Conservation (phyloP, 1,140 invertebrate species). For the Calephelis nemesis region DNA sequence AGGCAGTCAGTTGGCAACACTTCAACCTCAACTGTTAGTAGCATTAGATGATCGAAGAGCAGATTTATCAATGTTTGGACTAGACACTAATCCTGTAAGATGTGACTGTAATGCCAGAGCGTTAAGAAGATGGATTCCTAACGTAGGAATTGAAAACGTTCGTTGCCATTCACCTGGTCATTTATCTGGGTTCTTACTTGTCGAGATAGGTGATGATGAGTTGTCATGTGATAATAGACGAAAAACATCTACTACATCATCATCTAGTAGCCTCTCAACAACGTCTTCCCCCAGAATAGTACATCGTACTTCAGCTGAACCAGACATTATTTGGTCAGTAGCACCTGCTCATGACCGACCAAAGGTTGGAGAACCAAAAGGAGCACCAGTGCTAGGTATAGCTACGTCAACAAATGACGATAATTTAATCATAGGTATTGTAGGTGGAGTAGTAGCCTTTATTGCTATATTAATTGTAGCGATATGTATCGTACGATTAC, state of each 20-base stretch:
- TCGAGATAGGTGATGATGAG: constrained; percentile 88
- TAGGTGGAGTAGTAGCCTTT: constrained; percentile 93
- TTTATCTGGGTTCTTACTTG: constrained; percentile 83
- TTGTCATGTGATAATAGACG: constrained; percentile 86
- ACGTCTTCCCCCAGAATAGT: constrained; percentile 75
- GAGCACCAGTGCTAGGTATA: constrained; percentile 78
- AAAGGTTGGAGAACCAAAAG: constrained; percentile 80
- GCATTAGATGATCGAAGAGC: constrained; percentile 89
- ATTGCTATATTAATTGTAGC: constrained; percentile 92
- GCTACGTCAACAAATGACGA: constrained; percentile 89
- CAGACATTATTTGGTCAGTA: constrained; percentile 93
- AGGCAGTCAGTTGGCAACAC: constrained; percentile 87
- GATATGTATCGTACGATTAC: constrained; percentile 90
- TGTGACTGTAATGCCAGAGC: constrained; percentile 92
- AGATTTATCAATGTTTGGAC: constrained; percentile 85
- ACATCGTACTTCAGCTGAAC: constrained; percentile 83
- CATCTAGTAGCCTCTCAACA: constrained; percentile 63
- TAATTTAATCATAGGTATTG: constrained; percentile 94
- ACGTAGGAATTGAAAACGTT: constrained; percentile 80
- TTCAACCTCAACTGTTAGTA: constrained; percentile 87
- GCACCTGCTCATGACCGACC: constrained; percentile 81
- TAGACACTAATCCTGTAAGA: constrained; percentile 88
- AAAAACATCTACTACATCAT: constrained; percentile 79
- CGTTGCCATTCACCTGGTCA: constrained; percentile 84
- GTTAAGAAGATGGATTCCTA: constrained; percentile 87